Base-by-base conservation (phyloP, 37 sponge, comb jelly and placozoan species). In the Ephydatia muelleri region DNA sequence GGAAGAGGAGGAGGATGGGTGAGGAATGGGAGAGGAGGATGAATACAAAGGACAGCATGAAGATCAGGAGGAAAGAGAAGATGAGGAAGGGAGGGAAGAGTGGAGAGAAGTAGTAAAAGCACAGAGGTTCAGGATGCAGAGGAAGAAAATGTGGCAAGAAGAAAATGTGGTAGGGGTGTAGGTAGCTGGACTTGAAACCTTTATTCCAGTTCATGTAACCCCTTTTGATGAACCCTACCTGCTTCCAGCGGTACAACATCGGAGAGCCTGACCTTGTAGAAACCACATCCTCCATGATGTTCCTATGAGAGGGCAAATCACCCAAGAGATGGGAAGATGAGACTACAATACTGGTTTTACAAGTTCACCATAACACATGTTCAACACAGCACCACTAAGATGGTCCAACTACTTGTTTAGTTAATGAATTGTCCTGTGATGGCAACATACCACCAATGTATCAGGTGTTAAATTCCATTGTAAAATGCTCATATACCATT, bases 181-280 rank as follows among this genome's bases (percentile, higher is more conserved):
- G 19, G 16, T 5, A 76, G 28, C 3, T 6, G 64, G 28, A 16
- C 14, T 5, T 5, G 28, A 25, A 16, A 16, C 29, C 9, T 11
- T 5, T 68, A 4, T 29, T 6, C 29, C 29, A 68, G 9, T 11
- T 6, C 27, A 68, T 29, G 3, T 29, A 6, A 29, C 13, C 11
- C 29, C 26, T n/a, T 49, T 25, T 29, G 21, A 23, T 11, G 1
- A 79, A 83, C n/a, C 48, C 12, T 47, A 83, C 48, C 21, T 27
- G 29, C 75, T 40, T 29, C 40, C 40, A n/a, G 57, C 67, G 6
- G n/a, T 40, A 76, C n/a, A 75, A 87, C 47, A 79, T 57, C 2
- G 88, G 85, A 49, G 88, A 88, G 32, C 89, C 89, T 48, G 89
- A 86, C 72, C 93, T 80, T 67, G 82, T 85, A 0, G 89, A 85